Evolutionary conservation across 1,140 invertebrate genomes (phyloP), one percentile per base, ranked within the genome.

Genomic region (Zaprionus africanus): DNA sequence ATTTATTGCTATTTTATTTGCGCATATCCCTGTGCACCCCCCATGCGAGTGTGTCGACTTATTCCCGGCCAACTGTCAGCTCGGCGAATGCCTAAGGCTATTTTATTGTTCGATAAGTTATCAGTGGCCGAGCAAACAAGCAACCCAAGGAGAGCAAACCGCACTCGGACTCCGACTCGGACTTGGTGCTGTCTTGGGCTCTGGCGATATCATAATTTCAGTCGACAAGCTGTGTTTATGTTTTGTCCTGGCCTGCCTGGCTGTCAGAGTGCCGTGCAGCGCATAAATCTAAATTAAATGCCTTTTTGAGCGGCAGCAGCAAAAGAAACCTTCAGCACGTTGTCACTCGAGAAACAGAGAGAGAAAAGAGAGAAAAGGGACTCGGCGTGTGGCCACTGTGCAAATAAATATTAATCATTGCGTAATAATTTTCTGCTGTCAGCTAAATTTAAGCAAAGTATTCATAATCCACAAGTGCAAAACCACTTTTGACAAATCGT

Each of bases 401-500:
- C 81, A 85, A 91, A 91, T 90, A 91, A 90, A 91, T 91, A 91
- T 91, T 91, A 91, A 91, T 91, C 90, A 91, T 91, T 90, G 80
- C 75, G 81, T 86, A 90, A 90, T 90, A 91, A 91, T 91, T 91
- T 91, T 91, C 82, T 90, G 90, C 90, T 91, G 90, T 91, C 90
- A 83, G 90, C 90, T 85, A 90, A 91, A 91, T 91, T 91, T 85
- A 91, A 86, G 90, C 81, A 91, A 91, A 82, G 85, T 90, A 91
- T 91, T 91, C 90, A 91, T 91, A 91, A 91, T 91, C 81, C 90
- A 85, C 79, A 90, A 90, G 79, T 90, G 86, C 83, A 75, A 81
- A 90, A 82, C 87, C 86, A 75, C 86, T 73, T 90, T 91, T 91
- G 90, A 91, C 90, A 91, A 91, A 91, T 91, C 85, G 90, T 81